Percentiles rank a stretch among this genome's conserved stretches.
Conservation (phyloP, 1,140 invertebrate genomes). For the Sycobia sp. region DNA sequence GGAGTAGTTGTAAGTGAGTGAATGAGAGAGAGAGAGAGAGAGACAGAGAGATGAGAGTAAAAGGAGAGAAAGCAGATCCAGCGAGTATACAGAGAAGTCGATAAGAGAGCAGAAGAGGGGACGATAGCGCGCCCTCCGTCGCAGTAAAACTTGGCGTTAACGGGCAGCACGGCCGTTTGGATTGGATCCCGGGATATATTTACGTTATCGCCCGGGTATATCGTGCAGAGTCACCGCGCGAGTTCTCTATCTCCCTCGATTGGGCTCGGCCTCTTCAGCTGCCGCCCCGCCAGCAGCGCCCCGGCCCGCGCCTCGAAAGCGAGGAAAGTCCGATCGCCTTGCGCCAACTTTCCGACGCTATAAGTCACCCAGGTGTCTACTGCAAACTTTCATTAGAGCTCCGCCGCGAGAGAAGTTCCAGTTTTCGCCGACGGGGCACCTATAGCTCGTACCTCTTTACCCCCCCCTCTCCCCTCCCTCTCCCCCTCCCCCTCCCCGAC, state of each 20-base stretch:
- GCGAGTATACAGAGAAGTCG: conserved; percentile 7
- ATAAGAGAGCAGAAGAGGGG: conserved; percentile 30
- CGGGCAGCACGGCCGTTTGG: conserved; percentile 6
- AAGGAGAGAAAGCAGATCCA: not conserved
- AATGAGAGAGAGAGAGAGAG: no score
- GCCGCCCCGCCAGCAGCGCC: not conserved
- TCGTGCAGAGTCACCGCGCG: not conserved
- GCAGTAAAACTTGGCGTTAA: conserved; percentile 30
- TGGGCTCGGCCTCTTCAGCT: not conserved
- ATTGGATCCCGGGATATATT: conserved; percentile 29
- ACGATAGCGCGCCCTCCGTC: conserved; percentile 3
- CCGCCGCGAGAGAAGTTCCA: conserved; percentile 6
- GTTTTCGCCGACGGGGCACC: conserved; percentile 10
- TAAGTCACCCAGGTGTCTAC: conserved; percentile 27
- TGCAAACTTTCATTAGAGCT: conserved; percentile 32
- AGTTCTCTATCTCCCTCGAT: not conserved
- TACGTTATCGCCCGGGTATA: conserved; percentile 28
- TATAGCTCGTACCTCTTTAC: no score
- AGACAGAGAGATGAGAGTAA: no score
- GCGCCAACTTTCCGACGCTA: conserved; percentile 26
- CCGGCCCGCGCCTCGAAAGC: not conserved
- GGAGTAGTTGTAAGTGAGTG: no score
- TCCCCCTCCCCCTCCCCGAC: no score
- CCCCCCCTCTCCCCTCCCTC: no score
- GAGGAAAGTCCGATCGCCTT: conserved; percentile 27